These are phyloP conservation scores for Vultur gryphus DNA, from an alignment of 2,797 vertebrate genomes.

Conservation along the genomic window DNA sequence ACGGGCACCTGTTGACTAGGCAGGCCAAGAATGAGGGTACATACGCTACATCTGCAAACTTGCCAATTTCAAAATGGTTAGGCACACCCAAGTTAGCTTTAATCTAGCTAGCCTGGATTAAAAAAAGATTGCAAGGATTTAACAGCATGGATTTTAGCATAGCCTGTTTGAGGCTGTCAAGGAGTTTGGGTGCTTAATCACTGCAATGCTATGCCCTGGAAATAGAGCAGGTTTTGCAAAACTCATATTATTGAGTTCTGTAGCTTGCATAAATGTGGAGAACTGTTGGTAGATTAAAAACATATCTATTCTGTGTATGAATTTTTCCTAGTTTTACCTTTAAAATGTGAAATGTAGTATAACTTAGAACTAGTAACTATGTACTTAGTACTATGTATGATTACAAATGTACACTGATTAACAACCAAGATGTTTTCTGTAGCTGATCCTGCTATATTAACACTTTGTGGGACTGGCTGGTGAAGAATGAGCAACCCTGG, in stretches of 20 bases:
- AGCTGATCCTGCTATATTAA: not conserved
- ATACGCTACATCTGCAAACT: not conserved
- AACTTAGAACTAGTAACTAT: not conserved
- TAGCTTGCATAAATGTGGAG: not conserved
- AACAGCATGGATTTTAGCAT: not conserved
- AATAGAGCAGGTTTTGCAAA: not conserved
- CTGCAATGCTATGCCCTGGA: not conserved
- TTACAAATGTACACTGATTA: not conserved
- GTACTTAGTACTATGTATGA: not conserved
- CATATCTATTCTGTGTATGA: not conserved
- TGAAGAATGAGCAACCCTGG: not conserved
- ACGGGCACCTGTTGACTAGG: not conserved
- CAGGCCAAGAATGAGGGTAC: not conserved
- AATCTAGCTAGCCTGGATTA: not conserved
- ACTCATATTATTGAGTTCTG: not conserved
- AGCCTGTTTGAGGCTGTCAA: not conserved
- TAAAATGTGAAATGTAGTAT: not conserved
- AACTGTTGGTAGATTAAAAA: not conserved
- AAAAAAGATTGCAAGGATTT: not conserved
- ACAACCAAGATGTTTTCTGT: not conserved
- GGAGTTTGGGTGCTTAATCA: not conserved
- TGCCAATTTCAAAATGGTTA: not conserved
- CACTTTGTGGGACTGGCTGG: not conserved
- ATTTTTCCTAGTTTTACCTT: not conserved
- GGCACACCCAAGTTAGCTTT: not conserved